Evolutionary conservation across 2,797 vertebrate species (phyloP).

Genomic region (Paramormyrops hopkinsi): DNA sequence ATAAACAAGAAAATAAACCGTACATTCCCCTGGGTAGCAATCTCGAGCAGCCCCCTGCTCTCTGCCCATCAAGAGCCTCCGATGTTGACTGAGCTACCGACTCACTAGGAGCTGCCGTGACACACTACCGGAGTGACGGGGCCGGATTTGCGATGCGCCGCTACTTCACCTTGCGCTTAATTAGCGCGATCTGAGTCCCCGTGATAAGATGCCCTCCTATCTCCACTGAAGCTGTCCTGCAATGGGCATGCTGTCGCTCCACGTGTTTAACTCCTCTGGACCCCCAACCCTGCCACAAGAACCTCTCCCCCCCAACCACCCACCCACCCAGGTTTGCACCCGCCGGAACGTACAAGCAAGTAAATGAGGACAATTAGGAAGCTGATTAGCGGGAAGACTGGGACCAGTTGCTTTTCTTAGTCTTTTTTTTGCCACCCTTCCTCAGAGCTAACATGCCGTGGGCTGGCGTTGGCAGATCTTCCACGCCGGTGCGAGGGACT

Average conservation of each 20-base stretch:
- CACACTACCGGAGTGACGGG: constrained; percentile 34
- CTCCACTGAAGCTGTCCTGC: constrained; percentile 18
- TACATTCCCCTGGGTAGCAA: not conserved
- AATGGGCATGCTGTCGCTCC: constrained; percentile 29
- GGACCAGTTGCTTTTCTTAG: not conserved
- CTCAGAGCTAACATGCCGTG: not conserved
- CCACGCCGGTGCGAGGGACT: not conserved
- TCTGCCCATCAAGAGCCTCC: not conserved
- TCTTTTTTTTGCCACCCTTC: not conserved
- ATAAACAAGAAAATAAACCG: constrained; percentile 20
- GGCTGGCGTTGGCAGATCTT: not conserved
- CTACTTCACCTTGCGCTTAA: constrained; percentile 45
- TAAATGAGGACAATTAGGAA: constrained; percentile 41
- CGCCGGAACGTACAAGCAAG: constrained; percentile 40
- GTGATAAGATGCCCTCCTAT: constrained; percentile 41
- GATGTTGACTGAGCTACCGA: not conserved
- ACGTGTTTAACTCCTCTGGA: constrained; percentile 24
- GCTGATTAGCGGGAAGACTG: not conserved
- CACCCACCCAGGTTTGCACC: not conserved
- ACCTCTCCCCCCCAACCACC: not conserved
- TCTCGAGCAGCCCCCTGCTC: not conserved
- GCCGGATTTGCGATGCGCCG: constrained; percentile 47
- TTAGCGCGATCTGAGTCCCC: constrained; percentile 37
- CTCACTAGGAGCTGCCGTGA: not conserved
- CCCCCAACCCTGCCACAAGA: constrained; percentile 20